phyloP scores from a whole-genome alignment of 2,888 invertebrate genomes.

The Frankliniella fusca region DNA sequence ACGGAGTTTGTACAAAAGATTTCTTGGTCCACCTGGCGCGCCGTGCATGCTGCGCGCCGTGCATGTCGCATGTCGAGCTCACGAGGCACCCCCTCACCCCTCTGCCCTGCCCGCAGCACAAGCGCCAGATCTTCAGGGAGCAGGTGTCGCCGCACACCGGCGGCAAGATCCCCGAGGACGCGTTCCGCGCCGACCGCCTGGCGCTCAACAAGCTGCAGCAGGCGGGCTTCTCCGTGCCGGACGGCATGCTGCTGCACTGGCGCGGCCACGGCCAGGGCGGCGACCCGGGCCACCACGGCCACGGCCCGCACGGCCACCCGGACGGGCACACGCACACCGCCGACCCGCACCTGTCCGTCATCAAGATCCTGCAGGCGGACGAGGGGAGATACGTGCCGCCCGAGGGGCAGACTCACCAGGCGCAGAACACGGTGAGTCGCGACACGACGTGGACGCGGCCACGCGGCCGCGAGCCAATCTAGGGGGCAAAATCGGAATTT shows the following conservation, averaged over 20 bases:
- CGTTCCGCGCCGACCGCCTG: slow-evolving; percentile 57
- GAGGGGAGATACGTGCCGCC: slow-evolving; percentile 54
- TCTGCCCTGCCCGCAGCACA: slow-evolving; percentile 47
- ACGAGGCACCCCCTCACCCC: neutral
- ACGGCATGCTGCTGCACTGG: slow-evolving; percentile 55
- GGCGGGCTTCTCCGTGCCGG: slow-evolving; percentile 58
- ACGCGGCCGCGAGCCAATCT: too few relatives aligned
- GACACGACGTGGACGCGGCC: too few relatives aligned
- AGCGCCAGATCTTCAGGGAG: slow-evolving; percentile 61
- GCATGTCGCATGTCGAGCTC: neutral
- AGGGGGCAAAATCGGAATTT: too few relatives aligned
- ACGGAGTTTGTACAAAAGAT: too few relatives aligned
- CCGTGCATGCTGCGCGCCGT: neutral
- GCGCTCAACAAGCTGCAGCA: slow-evolving; percentile 58
- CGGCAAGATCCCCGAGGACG: slow-evolving; percentile 61
- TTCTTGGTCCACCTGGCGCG: too few relatives aligned
- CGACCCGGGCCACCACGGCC: neutral
- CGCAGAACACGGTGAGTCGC: too few relatives aligned
- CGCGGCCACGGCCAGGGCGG: slow-evolving; percentile 41
- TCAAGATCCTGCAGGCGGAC: slow-evolving; percentile 46
- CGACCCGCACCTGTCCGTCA: slow-evolving; percentile 36
- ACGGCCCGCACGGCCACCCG: slow-evolving; percentile 7
- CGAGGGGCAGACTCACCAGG: slow-evolving; percentile 45
- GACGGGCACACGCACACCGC: neutral
- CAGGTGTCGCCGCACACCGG: slow-evolving; percentile 58